A percentile compares a stretch with the other conserved stretches of the same genome.
Evolutionary conservation across 2,888 invertebrate species (phyloP).

Genomic region (Bruchidius siliquastri): DNA sequence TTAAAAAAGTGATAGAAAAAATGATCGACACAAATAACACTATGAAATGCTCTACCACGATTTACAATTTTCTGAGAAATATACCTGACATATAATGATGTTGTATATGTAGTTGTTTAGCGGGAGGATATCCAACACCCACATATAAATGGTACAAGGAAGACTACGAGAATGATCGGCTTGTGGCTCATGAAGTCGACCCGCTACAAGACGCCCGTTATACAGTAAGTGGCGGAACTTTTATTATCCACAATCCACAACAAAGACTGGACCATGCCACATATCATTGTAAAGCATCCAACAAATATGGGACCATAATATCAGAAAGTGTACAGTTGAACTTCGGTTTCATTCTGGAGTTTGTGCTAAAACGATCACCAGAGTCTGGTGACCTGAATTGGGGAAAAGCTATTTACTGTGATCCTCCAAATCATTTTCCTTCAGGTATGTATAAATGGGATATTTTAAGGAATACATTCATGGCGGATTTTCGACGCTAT

Average conservation of each 20-base stretch:
- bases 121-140: conserved; percentile 85
- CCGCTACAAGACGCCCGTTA: conserved; percentile 70
- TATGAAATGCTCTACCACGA: too few species aligned
- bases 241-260: conserved; percentile 83
- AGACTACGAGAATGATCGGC: conserved; percentile 74
- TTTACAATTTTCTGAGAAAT: too few species aligned
- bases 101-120: conserved; percentile 63
- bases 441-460: conserved; percentile 37
- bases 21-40: too few species aligned
- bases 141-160: conserved; percentile 87
- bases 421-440: conserved; percentile 89
- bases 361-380: conserved; percentile 78
- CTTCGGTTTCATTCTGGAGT: conserved; percentile 87
- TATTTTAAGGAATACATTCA: too few species aligned
- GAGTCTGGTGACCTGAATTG: conserved; percentile 87
- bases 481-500: too few species aligned
- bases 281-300: conserved; percentile 90
- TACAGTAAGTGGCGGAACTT: conserved; percentile 85
- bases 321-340: conserved; percentile 84
- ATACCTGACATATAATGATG: too few species aligned
- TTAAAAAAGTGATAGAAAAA: too few species aligned
- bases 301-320: conserved; percentile 80
- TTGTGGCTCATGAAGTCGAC: conserved; percentile 70
- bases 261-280: conserved; percentile 75
- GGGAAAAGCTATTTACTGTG: conserved; percentile 90